Percentiles rank a stretch among this genome's conserved stretches.
phyloP scores from a whole-genome alignment of 2,888 invertebrate genomes.

The Epinotia ramella region DNA sequence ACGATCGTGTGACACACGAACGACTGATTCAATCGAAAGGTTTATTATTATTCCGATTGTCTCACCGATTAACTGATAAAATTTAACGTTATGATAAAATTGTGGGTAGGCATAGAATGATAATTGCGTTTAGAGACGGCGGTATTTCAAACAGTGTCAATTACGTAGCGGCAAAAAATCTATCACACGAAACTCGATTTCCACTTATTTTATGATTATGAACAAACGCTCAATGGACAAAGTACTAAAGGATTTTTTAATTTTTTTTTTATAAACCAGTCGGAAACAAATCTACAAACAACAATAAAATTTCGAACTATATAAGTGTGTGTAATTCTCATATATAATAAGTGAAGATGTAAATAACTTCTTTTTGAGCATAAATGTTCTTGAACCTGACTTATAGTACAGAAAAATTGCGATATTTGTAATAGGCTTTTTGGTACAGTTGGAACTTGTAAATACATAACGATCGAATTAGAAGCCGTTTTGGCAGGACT shows the following conservation, averaged over 20 bases:
- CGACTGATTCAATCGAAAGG: conserved; percentile 20
- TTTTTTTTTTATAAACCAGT: no score
- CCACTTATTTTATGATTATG: not conserved
- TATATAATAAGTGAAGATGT: no score
- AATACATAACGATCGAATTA: not conserved
- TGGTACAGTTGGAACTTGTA: not conserved
- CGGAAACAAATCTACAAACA: no score
- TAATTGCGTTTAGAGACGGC: not conserved
- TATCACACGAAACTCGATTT: not conserved
- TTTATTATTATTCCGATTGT: conserved; percentile 13
- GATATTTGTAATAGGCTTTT: not conserved
- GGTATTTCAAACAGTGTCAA: not conserved
- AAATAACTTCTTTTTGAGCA: no score
- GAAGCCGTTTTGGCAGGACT: not conserved
- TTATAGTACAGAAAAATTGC: not conserved
- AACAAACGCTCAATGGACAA: not conserved
- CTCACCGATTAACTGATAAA: not conserved
- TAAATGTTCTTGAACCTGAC: no score
- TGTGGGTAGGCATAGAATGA: not conserved
- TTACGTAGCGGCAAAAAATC: not conserved
- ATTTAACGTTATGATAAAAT: conserved; percentile 2
- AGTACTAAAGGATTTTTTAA: no score
- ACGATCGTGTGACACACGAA: conserved; percentile 33
- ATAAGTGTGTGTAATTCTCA: no score
- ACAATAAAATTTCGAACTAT: no score